These are phyloP conservation scores for Euura lappo DNA, from an alignment of 1,140 invertebrate species.

Conservation along the genomic window DNA sequence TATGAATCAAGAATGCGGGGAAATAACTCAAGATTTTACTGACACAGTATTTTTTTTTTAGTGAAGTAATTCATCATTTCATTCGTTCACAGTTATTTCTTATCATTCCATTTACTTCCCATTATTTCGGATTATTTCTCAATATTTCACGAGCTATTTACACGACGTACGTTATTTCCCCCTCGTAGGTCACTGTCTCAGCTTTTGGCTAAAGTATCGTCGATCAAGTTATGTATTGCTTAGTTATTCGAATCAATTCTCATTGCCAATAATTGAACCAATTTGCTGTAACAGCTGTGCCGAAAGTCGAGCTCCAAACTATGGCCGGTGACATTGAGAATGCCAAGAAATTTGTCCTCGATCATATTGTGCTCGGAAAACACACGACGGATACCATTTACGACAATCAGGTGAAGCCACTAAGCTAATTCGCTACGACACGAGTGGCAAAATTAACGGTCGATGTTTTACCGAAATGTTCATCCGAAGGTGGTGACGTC, in stretches of 20 bases:
- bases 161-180: too few species aligned
- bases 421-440: too few species aligned
- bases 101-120: too few species aligned
- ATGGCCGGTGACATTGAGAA: slow-evolving; percentile 46
- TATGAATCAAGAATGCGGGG: background rate
- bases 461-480: background rate
- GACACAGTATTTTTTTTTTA: slow-evolving; percentile 4
- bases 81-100: background rate
- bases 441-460: too few species aligned
- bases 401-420: slow-evolving; percentile 50
- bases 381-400: slow-evolving; percentile 48
- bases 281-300: slow-evolving; percentile 37
- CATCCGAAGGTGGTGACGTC: slow-evolving; percentile 46
- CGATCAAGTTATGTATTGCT: too few species aligned
- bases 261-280: too few species aligned
- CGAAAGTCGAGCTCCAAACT: slow-evolving; percentile 40
- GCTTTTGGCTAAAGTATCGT: too few species aligned
- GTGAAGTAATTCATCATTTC: too few species aligned
- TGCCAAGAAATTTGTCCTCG: slow-evolving; percentile 50
- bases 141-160: too few species aligned
- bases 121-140: too few species aligned
- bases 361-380: slow-evolving; percentile 51
- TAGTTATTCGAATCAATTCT: too few species aligned
- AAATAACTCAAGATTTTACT: slow-evolving; percentile 8
- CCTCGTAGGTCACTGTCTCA: too few species aligned